Evolutionary conservation across 2,888 invertebrate genomes (phyloP).

Genomic region (Cosmia pyralina): DNA sequence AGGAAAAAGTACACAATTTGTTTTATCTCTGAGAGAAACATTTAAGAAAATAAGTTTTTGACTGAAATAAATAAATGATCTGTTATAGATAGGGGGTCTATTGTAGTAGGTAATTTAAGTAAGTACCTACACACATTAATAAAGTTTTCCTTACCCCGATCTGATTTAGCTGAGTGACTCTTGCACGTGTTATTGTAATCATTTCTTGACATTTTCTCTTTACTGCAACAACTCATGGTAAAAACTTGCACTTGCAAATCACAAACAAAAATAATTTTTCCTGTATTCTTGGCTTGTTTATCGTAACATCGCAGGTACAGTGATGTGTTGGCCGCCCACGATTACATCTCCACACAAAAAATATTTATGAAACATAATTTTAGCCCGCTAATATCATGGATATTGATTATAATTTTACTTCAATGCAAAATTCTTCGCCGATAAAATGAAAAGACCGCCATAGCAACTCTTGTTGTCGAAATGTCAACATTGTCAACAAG

Average conservation of each 20-base stretch:
- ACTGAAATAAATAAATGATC: neutral
- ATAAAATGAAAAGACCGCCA: slow-evolving; percentile 80
- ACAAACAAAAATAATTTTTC: slow-evolving; percentile 56
- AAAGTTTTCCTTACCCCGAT: slow-evolving; percentile 65
- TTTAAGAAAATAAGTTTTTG: neutral
- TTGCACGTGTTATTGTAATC: slow-evolving; percentile 67
- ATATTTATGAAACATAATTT: slow-evolving; percentile 59
- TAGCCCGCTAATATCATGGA: slow-evolving; percentile 22
- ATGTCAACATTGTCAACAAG: slow-evolving; percentile 50
- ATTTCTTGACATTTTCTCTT: slow-evolving; percentile 44
- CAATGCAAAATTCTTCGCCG: slow-evolving; percentile 36
- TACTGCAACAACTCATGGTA: slow-evolving; percentile 49
- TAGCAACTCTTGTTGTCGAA: slow-evolving; percentile 73
- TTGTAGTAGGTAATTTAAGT: neutral
- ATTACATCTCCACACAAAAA: slow-evolving; percentile 34
- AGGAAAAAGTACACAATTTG: no score
- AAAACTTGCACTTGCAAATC: slow-evolving; percentile 47
- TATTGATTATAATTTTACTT: slow-evolving; percentile 38
- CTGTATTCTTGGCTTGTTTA: slow-evolving; percentile 57
- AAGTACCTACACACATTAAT: neutral
- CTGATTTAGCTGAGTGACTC: slow-evolving; percentile 68
- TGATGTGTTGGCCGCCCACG: slow-evolving; percentile 22
- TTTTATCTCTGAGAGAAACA: neutral
- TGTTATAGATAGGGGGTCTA: neutral
- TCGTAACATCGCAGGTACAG: slow-evolving; percentile 44